Conservation (phyloP, 1,140 invertebrate species). For the Aphaenogaster rudis region DNA sequence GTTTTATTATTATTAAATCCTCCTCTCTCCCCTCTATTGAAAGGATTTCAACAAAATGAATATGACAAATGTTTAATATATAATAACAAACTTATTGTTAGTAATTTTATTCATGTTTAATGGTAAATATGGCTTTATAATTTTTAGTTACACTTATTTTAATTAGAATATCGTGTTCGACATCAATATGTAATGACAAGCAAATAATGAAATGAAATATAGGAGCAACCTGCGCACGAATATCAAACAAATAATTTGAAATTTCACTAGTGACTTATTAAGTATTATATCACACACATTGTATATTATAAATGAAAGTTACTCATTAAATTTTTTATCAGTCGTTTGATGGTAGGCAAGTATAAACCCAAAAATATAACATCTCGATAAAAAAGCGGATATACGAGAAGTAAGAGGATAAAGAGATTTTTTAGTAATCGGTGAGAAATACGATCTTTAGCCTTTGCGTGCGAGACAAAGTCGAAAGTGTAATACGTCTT, state of each 20-base stretch:
- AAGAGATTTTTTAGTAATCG: conserved; percentile 24
- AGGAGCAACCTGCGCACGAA: not conserved
- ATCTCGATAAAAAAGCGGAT: not conserved
- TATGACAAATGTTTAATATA: not conserved
- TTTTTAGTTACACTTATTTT: not conserved
- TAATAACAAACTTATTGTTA: not conserved
- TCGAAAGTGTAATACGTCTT: conserved; percentile 62
- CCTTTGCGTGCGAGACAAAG: conserved; percentile 28
- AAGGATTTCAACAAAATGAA: conserved; percentile 18
- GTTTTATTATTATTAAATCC: not conserved
- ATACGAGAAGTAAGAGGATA: not conserved
- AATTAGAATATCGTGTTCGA: not conserved
- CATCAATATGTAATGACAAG: not conserved
- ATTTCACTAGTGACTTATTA: not conserved
- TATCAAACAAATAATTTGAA: conserved; percentile 1
- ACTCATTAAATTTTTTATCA: not conserved
- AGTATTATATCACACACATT: not conserved
- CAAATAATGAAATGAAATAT: not conserved
- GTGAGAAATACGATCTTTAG: conserved; percentile 35
- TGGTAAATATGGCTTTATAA: not conserved
- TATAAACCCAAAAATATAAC: not conserved
- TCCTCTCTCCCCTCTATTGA: not conserved
- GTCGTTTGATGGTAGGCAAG: not conserved
- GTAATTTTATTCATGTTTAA: conserved; percentile 22
- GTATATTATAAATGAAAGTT: not conserved